A percentile compares a stretch with the other conserved stretches of the same genome.
phyloP scores from a whole-genome alignment of 2,113 vertebrate species.

The Dunckerocampus dactyliophorus region DNA sequence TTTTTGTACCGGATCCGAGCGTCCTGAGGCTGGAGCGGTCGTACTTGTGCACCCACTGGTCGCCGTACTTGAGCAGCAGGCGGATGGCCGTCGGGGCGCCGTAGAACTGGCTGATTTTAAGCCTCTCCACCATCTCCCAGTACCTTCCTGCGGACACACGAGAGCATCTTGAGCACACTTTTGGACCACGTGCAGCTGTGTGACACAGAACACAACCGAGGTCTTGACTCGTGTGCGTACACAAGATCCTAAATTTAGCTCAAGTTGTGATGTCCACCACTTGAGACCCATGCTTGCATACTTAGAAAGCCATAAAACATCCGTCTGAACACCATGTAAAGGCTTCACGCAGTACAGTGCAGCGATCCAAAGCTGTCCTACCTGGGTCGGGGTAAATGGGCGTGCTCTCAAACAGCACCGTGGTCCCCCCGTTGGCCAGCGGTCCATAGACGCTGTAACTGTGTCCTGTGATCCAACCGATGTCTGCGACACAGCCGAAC shows the following conservation, averaged over 20 bases:
- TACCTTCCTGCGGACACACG: slow-evolving; percentile 69
- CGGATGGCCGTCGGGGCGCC: slow-evolving; percentile 79
- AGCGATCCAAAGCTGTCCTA: neutral
- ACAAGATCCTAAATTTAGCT: slow-evolving; percentile 28
- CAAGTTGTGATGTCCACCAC: slow-evolving; percentile 12
- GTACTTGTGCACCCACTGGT: slow-evolving; percentile 78
- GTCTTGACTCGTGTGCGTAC: slow-evolving; percentile 5
- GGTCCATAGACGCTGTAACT: slow-evolving; percentile 78
- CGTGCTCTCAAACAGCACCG: slow-evolving; percentile 80
- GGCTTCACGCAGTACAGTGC: slow-evolving; percentile 2
- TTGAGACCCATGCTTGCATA: neutral
- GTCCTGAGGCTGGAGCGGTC: slow-evolving; percentile 75
- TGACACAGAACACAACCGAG: neutral
- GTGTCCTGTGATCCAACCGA: slow-evolving; percentile 82
- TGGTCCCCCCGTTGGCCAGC: slow-evolving; percentile 79
- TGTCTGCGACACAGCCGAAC: slow-evolving; percentile 80
- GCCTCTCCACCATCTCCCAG: slow-evolving; percentile 81
- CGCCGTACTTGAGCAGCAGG: slow-evolving; percentile 74
- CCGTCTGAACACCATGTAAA: too few relatives aligned
- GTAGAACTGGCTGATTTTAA: slow-evolving; percentile 82
- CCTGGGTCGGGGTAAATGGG: slow-evolving; percentile 74
- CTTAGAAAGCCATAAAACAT: too few relatives aligned
- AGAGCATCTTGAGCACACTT: too few relatives aligned
- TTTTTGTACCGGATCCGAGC: slow-evolving; percentile 74
- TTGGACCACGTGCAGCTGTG: neutral